A percentile compares a stretch with the other conserved stretches of the same genome.
Evolutionary conservation across 2,888 invertebrate genomes (phyloP).

Genomic region (Schizaphis graminum): DNA sequence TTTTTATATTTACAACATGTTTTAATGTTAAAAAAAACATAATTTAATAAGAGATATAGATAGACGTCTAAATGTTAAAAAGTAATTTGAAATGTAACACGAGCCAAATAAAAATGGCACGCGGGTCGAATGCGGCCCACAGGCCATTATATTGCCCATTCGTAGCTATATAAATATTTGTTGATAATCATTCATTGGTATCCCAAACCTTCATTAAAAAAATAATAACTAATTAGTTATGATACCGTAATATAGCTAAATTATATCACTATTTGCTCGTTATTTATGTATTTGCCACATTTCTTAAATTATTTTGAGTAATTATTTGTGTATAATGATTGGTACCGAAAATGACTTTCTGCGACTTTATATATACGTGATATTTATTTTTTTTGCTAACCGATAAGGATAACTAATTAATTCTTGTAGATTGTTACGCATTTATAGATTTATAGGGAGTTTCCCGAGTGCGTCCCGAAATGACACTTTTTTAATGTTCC

Average conservation of each 20-base stretch:
- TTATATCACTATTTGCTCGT: not conserved
- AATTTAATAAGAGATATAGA: no score
- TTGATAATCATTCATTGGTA: not conserved
- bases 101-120: no score
- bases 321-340: not conserved
- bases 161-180: not conserved
- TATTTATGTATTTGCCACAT: not conserved
- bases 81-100: no score
- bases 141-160: no score
- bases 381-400: not conserved
- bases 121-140: no score
- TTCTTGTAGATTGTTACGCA: not conserved
- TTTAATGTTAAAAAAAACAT: no score
- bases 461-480: no score
- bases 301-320: not conserved
- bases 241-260: not conserved
- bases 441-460: not conserved
- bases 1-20: no score
- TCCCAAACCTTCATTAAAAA: not conserved
- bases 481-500: no score
- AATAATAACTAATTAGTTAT: no score
- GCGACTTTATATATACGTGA: not conserved
- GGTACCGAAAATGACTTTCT: not conserved
- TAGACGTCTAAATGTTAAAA: no score
- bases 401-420: not conserved